phyloP scores from a whole-genome alignment of 2,797 vertebrate genomes.

The Rhabdomys pumilio region DNA sequence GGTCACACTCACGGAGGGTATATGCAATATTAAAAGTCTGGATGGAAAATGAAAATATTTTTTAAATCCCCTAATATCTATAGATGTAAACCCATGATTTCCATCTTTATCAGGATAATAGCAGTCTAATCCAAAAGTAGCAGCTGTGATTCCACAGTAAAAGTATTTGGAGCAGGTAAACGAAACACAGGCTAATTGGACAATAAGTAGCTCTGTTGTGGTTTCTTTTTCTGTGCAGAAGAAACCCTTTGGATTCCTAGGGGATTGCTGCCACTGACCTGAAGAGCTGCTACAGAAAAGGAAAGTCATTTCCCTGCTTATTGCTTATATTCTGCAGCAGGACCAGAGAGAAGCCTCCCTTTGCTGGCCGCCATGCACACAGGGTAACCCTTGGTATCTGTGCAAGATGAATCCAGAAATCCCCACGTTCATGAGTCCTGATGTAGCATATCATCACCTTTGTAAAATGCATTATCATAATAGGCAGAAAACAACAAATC shows the following conservation, averaged over 20 bases:
- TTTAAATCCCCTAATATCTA: not conserved
- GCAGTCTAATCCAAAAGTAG: not conserved
- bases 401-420: not conserved
- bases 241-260: not conserved
- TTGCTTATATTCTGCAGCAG: not conserved
- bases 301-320: constrained; percentile 49
- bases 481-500: constrained; percentile 41
- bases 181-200: not conserved
- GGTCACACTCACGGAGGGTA: constrained; percentile 5
- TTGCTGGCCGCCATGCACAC: not conserved
- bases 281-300: not conserved
- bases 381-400: not conserved
- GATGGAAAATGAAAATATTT: constrained; percentile 56
- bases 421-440: not conserved
- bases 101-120: constrained; percentile 20
- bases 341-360: not conserved
- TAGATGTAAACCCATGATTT: constrained; percentile 34
- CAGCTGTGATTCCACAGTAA: not conserved
- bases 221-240: not conserved
- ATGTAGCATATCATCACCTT: not conserved
- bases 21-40: constrained; percentile 49
- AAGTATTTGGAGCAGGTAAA: constrained; percentile 37
- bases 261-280: not conserved
- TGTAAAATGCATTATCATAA: constrained; percentile 24
- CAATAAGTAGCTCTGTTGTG: not conserved